Conservation (phyloP, 1,140 invertebrate genomes). For the Bombyx mori region DNA sequence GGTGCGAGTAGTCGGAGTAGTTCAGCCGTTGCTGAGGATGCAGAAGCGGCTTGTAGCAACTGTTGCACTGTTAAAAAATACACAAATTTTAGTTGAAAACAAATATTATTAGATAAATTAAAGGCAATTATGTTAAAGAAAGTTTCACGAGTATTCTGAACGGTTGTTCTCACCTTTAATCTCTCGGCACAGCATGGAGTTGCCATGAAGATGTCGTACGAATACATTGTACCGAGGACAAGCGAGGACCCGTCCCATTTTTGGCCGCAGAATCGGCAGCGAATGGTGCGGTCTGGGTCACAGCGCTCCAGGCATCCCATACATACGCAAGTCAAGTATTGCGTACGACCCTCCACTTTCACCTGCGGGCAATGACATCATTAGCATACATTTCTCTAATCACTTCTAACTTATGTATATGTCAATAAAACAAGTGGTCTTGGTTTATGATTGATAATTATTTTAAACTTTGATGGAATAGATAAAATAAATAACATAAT, state of each 20-base stretch:
- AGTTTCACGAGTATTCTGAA: too few relatives aligned
- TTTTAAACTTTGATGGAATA: too few relatives aligned
- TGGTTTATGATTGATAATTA: background rate
- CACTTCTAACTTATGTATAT: background rate
- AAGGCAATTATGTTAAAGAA: too few relatives aligned
- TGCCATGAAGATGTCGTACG: constrained; percentile 97
- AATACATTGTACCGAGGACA: constrained; percentile 96
- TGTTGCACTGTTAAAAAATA: constrained; percentile 82
- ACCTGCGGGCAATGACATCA: constrained; percentile 73
- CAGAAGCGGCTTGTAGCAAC: constrained; percentile 88
- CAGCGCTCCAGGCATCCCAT: constrained; percentile 92
- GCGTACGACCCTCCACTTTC: constrained; percentile 88
- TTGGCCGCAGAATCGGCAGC: constrained; percentile 85
- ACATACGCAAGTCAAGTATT: constrained; percentile 94
- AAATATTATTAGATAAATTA: too few relatives aligned
- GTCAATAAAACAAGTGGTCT: background rate
- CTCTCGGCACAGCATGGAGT: constrained; percentile 95
- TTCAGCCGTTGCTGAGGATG: constrained; percentile 89
- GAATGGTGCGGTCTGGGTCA: constrained; percentile 78
- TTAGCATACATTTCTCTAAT: background rate
- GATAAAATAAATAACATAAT: too few relatives aligned
- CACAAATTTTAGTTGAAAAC: background rate
- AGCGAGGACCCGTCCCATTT: constrained; percentile 94
- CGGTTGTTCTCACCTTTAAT: constrained; percentile 79
- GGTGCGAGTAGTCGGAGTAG: constrained; percentile 96